These are phyloP conservation scores for Cinclus cinclus DNA, from an alignment of 2,113 vertebrate species.

Conservation along the genomic window DNA sequence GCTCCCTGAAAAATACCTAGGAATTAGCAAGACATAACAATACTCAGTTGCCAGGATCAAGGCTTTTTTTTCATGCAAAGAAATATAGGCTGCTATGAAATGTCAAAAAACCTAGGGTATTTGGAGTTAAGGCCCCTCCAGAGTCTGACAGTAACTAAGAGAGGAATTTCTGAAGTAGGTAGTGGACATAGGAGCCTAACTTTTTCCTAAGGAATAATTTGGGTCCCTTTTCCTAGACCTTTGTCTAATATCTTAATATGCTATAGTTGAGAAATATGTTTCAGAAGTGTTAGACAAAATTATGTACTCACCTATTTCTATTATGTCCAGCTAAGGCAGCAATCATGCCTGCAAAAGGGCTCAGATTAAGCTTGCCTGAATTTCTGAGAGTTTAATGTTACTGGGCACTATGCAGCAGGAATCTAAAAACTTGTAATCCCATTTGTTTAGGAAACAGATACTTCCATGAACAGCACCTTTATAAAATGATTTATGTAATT, in stretches of 20 bases:
- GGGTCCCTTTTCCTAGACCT: background rate
- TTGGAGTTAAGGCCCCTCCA: background rate
- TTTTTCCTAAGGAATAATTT: background rate
- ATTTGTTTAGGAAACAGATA: background rate
- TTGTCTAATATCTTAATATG: background rate
- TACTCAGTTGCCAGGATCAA: background rate
- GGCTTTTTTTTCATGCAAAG: background rate
- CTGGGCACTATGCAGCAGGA: background rate
- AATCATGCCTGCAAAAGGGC: background rate
- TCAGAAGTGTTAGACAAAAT: background rate
- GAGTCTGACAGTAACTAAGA: background rate
- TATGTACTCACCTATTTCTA: background rate
- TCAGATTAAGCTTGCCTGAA: background rate
- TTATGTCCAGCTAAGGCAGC: background rate
- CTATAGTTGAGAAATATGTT: background rate
- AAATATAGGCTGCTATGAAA: background rate
- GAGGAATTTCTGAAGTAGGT: background rate
- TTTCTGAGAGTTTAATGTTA: background rate
- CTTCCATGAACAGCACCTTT: background rate
- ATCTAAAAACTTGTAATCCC: background rate
- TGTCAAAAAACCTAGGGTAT: background rate
- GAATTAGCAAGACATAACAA: background rate
- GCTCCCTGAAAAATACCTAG: background rate
- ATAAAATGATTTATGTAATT: background rate
- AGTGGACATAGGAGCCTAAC: background rate